phyloP scores from a whole-genome alignment of 2,797 vertebrate genomes.

The Takifugu rubripes region DNA sequence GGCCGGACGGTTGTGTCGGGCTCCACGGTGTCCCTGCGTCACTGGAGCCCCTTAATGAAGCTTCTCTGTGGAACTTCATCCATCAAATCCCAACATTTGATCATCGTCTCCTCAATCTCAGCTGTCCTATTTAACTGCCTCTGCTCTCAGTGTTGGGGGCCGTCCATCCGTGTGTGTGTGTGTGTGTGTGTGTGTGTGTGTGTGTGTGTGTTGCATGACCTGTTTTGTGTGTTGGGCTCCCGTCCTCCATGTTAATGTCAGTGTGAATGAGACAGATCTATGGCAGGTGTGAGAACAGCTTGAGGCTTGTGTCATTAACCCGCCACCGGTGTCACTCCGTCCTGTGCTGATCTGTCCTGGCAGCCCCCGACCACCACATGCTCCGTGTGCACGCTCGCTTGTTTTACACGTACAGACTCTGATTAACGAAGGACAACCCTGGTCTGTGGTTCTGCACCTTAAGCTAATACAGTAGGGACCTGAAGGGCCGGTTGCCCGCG shows the following conservation, averaged over 20 bases:
- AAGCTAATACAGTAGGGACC: constrained; percentile 41
- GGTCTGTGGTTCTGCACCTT: constrained; percentile 25
- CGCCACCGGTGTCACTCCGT: constrained; percentile 58
- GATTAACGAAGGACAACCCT: constrained; percentile 8
- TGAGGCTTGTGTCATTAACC: constrained; percentile 68
- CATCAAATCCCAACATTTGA: constrained; percentile 17
- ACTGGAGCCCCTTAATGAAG: too few species aligned
- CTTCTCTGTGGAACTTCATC: too few species aligned
- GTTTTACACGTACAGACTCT: too few species aligned
- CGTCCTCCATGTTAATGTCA: constrained; percentile 65
- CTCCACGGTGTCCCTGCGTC: too few species aligned
- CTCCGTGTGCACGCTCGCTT: constrained; percentile 29
- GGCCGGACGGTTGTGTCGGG: too few species aligned
- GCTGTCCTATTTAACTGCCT: constrained; percentile 60
- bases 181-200: constrained; percentile 1
- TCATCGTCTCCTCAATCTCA: constrained; percentile 35
- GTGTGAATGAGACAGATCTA: constrained; percentile 54
- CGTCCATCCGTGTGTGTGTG: constrained; percentile 22
- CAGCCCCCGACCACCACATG: constrained; percentile 53
- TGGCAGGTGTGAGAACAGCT: constrained; percentile 74
- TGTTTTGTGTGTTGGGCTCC: constrained; percentile 18
- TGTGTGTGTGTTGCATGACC: constrained; percentile 21
- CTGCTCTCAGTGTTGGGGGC: constrained; percentile 46
- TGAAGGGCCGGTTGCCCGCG: constrained; percentile 10
- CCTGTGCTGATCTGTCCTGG: constrained; percentile 56